Base-by-base conservation (phyloP, 2,797 vertebrate genomes). In the Diplodus sargus region DNA sequence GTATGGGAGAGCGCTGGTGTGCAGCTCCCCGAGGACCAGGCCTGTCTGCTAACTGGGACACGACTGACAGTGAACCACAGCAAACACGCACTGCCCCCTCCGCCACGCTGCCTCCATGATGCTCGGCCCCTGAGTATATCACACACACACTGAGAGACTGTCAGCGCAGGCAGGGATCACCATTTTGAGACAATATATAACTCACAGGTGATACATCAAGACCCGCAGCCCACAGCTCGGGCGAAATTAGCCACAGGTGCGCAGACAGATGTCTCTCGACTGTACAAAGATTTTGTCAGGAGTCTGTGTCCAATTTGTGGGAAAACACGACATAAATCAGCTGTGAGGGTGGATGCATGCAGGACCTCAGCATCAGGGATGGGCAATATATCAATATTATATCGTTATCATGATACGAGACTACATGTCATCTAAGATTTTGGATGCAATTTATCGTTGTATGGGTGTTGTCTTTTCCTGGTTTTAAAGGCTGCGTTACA, bases 31-130 rank as follows among this genome's bases (percentile, higher is more conserved):
- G 59, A 87, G 87, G 93, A 93, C 83, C 84, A 23, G 83, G 88
- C 87, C 90, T 92, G 90, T 91, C 92, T 92, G 89, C 93, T 92
- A 95, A 94, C 91, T 94, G 92, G 93, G 93, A 94, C 92, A 90
- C 90, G 56, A 90, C 90, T 91, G 92, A 93, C 91, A 93, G 91
- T 93, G 89, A 94, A 93, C 88, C 89, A 90, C 89, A 83, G 89
- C 90, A 76, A 89, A 85, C 82, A 66, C 39, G 68, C 86, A 79
- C 83, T 84, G 89, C 84, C 88, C 79, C 79, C 76, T 85, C 88
- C 34, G 48, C 76, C 87, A 76, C 53, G 34, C 86, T 76, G 54
- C 64, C 77, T 78, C 77, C 71, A 11, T 76, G 87, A 89, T 83
- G 86, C 81, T 78, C 70, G 56, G 70, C 70, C 86, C 76, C 71